Base-by-base conservation (phyloP, 2,888 invertebrate species). In the Nasonovia ribisnigri region DNA sequence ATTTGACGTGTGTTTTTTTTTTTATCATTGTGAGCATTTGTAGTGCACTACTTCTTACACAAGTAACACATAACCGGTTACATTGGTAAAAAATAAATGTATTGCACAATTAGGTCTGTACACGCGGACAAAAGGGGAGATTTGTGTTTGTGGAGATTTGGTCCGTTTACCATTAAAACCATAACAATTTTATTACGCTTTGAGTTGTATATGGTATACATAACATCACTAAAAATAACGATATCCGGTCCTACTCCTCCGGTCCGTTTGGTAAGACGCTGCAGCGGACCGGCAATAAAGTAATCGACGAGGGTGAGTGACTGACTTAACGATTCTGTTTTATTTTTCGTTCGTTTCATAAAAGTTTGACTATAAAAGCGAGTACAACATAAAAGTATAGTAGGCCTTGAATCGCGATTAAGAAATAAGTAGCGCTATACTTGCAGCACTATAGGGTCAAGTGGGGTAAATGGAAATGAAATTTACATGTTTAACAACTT, bases 91-190 rank as follows among this genome's bases (percentile, higher is more conserved):
- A 36, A 36, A 36, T 36, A 57, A 57, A 26, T 26, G 57, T 36
- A 77, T 77, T 36, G 36, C 8, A 77, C 77, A 77, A 77, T 77
- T 77, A 77, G 36, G 77, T 36, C 77, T 20, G 20, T 20, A n/a
- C 36, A 77, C 16, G 54, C 20, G 16, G 6, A 36, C 36, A 20
- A 77, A 42, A 36, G 36, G 20, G 36, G 77, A 36, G 77, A 77
- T 77, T 77, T 77, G 77, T 36, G 20, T 77, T 77, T 77, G 77
- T 36, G 36, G 36, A 77, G 77, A 77, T 77, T 77, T 77, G 77
- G 77, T 36, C 77, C 77, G 77, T 77, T 77, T 77, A 77, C 36
- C 77, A 51, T 88, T 88, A 88, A 88, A 88, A 88, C 51, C 51
- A 51, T 51, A 51, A 88, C 51, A 36, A 88, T 88, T 88, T 88